Conservation (phyloP, 1,140 invertebrate species). For the Lordiphosa clarofinis region DNA sequence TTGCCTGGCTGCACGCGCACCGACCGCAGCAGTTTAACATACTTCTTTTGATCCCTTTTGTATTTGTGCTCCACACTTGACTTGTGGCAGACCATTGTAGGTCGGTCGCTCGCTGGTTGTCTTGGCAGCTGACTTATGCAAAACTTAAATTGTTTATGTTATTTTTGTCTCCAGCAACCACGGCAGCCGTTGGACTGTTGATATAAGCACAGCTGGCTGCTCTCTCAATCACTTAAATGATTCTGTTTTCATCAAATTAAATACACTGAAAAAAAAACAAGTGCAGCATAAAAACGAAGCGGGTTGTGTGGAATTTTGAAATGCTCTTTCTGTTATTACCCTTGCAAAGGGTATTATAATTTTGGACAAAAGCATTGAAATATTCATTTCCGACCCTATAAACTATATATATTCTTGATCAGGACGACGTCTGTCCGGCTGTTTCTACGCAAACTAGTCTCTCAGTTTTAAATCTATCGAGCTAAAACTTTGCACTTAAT, state of each 20-base stretch:
- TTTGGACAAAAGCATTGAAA: no score
- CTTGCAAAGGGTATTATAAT: no score
- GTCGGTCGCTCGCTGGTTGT: conserved; percentile 17
- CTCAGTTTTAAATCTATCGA: no score
- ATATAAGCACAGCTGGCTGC: conserved; percentile 24
- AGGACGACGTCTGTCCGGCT: no score
- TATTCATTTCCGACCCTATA: no score
- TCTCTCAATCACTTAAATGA: conserved; percentile 29
- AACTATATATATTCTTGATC: no score
- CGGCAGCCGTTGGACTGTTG: conserved; percentile 25
- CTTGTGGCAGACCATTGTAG: conserved; percentile 34
- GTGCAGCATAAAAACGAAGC: no score
- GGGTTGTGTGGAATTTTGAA: no score
- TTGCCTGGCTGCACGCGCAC: conserved; percentile 42
- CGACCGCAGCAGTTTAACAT: neutral
- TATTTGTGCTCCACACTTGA: conserved; percentile 35
- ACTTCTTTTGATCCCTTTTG: conserved; percentile 26
- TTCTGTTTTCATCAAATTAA: conserved; percentile 44
- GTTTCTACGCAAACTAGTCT: no score
- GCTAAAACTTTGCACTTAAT: no score
- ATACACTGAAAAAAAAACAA: conserved; percentile 12
- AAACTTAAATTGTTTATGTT: no score
- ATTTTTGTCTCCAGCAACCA: conserved; percentile 44
- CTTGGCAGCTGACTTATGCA: conserved; percentile 52
- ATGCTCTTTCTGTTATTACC: no score